Evolutionary conservation across 2,888 invertebrate genomes (phyloP), one percentile per base, ranked within the genome.

Genomic region (Griposia aprilina): DNA sequence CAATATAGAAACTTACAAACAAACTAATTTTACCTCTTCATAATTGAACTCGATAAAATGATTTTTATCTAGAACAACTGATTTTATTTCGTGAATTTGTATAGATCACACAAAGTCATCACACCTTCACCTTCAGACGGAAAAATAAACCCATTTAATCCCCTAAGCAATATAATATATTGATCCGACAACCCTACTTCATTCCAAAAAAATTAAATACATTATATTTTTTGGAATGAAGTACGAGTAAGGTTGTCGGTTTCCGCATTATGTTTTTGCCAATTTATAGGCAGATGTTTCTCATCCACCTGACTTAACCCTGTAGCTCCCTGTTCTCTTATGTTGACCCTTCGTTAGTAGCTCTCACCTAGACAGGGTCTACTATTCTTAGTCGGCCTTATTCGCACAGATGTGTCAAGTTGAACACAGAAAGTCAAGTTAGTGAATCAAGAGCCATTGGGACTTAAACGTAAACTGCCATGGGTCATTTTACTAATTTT

Each of bases 281-380:
- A n/a, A 20, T 50, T 62, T 17, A 78, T 52, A 30, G 65, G 36
- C 30, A 50, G 7, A 1, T 6, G 1, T 7, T n/a, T 50, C 7
- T 13, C 55, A 50, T 57, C 23, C 36, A 75, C 26, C 23, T 76
- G 36, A 55, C 15, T 15, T 23, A 65, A 36, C 45, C 41, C 50
- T 67, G 48, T 68, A 57, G 48, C 13, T 30, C 23, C 13, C 52
- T 41, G 20, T 69, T 81, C 74, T 80, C 80, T 84, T 59, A 84
- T 60, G 71, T 72, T 72, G 85, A 69, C 81, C 85, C 82, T 83
- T 83, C 74, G 85, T 83, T 83, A 83, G 75, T 74, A 55, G 45
- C 23, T 72, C 70, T 71, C 67, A 63, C 23, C 59, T 48, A 55
- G 70, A 74, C 55, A 10, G 45, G 50, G 26, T 36, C 8, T 81